phyloP scores from a whole-genome alignment of 2,113 vertebrate genomes.

The Carassius gibelio region DNA sequence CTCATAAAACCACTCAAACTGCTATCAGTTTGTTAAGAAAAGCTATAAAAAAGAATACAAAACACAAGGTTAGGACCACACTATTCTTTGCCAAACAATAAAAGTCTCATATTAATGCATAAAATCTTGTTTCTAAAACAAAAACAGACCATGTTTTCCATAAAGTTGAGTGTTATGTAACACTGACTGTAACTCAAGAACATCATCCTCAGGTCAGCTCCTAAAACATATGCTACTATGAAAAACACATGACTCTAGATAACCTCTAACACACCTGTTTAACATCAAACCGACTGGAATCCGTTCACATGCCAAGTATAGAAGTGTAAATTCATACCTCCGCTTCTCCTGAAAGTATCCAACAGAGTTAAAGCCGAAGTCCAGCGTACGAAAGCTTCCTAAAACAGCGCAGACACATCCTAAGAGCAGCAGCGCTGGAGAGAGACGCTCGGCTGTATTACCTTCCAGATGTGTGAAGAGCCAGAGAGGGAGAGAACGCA shows the following conservation, averaged over 20 bases:
- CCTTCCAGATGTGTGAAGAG: constrained; percentile 84
- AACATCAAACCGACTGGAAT: constrained; percentile 40
- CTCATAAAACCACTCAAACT: neutral
- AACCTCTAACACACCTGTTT: constrained; percentile 10
- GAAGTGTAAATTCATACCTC: constrained; percentile 14
- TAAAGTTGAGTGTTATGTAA: constrained; percentile 12
- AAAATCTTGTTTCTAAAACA: neutral
- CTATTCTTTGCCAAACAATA: too few species aligned
- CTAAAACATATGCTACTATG: neutral
- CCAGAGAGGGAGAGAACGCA: constrained; percentile 43
- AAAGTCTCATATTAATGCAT: too few species aligned
- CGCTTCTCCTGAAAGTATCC: neutral
- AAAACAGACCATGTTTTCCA: neutral
- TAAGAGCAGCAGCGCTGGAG: constrained; percentile 49
- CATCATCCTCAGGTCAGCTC: neutral
- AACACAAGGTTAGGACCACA: neutral
- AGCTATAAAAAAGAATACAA: neutral
- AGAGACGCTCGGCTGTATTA: constrained; percentile 70
- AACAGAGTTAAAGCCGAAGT: neutral
- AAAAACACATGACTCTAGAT: neutral
- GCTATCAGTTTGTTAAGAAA: neutral
- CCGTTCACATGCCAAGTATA: neutral
- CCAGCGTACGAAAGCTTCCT: neutral
- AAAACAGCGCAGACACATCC: constrained; percentile 3
- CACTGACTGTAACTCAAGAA: neutral